Conservation (phyloP, 2,113 vertebrate species). For the Microcebus murinus region DNA sequence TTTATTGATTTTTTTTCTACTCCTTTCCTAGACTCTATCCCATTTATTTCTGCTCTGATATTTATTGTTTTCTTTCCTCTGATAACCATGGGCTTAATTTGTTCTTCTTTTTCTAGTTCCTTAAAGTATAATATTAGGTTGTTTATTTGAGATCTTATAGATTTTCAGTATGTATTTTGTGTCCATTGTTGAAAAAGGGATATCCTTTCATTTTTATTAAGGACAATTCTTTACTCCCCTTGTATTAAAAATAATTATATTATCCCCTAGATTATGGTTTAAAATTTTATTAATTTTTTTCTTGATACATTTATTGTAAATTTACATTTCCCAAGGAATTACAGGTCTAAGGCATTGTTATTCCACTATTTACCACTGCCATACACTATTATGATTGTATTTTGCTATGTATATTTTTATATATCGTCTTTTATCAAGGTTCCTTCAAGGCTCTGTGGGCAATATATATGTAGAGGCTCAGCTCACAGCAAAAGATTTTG, state of each 20-base stretch:
- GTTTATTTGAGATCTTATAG: not conserved
- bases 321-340: not conserved
- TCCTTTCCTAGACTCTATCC: not conserved
- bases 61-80: not conserved
- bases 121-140: not conserved
- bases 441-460: not conserved
- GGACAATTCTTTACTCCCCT: not conserved
- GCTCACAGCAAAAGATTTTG: not conserved
- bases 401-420: not conserved
- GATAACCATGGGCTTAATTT: not conserved
- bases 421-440: not conserved
- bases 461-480: not conserved
- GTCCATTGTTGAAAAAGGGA: not conserved
- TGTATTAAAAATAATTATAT: not conserved
- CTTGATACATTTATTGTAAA: not conserved
- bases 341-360: not conserved
- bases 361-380: not conserved
- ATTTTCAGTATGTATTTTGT: not conserved
- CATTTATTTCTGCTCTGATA: not conserved
- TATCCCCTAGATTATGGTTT: not conserved
- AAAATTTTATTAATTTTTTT: constrained; percentile 31
- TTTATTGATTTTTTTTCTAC: not conserved
- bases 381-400: not conserved
- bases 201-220: not conserved
- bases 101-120: not conserved